A percentile compares a stretch with the other conserved stretches of the same genome.
Evolutionary conservation across 2,888 invertebrate genomes (phyloP).

Genomic region (Parelbella ahira): DNA sequence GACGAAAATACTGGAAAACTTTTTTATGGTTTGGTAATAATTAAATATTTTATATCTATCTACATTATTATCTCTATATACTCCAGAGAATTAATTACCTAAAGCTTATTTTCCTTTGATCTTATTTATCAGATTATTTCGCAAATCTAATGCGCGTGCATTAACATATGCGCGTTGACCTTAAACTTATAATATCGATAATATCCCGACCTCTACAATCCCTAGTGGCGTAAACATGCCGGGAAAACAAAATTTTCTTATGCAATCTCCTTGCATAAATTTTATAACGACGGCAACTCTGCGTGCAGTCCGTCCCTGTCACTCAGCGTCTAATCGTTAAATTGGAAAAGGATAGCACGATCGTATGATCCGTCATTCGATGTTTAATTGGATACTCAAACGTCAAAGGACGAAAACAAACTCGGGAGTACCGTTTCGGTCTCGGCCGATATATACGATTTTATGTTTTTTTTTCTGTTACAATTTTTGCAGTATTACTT

Average conservation of each 20-base stretch:
- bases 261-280: conserved; percentile 28
- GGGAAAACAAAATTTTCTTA: conserved; percentile 32
- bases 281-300: conserved; percentile 30
- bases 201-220: conserved; percentile 30
- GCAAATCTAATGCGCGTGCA: conserved; percentile 1
- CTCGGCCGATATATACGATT: too few relatives aligned
- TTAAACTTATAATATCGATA: conserved; percentile 29
- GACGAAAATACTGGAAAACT: too few relatives aligned
- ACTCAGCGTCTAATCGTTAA: conserved; percentile 29
- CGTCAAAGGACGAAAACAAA: conserved; percentile 60
- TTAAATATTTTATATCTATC: too few relatives aligned
- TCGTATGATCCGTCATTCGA: conserved; percentile 68
- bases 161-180: conserved; percentile 3
- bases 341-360: conserved; percentile 46
- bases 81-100: too few relatives aligned
- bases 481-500: conserved; percentile 34
- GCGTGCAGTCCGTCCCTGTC: conserved; percentile 42
- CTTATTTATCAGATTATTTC: too few relatives aligned
- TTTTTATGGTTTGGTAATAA: too few relatives aligned
- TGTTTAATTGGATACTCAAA: conserved; percentile 50
- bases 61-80: too few relatives aligned
- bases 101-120: too few relatives aligned
- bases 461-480: too few relatives aligned
- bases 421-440: conserved; percentile 38
- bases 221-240: conserved; percentile 27